Conservation (phyloP, 2,113 vertebrate species). For the Coreoperca whiteheadi region DNA sequence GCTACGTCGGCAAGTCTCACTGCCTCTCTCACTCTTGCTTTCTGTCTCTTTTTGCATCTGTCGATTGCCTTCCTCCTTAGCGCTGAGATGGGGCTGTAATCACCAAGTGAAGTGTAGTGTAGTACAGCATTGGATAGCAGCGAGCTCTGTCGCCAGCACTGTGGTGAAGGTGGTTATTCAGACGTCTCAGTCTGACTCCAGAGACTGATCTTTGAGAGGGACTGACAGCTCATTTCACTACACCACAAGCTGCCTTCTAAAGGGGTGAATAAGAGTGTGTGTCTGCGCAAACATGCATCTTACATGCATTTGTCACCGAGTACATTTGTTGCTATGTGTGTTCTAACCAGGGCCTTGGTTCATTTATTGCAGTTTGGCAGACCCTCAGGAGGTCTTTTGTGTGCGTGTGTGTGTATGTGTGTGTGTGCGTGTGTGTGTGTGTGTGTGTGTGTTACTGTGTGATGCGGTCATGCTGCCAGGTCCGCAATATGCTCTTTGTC, state of each 20-base stretch:
- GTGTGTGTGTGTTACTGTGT: conserved; percentile 48
- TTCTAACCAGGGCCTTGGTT: conserved; percentile 42
- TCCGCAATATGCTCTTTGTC: conserved; percentile 80
- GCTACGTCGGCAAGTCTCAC: conserved; percentile 39
- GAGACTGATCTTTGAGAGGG: conserved; percentile 26
- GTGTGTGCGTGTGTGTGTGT: conserved; percentile 37
- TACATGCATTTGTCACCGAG: conserved; percentile 35
- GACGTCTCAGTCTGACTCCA: conserved; percentile 34
- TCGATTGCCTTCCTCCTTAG: conserved; percentile 29
- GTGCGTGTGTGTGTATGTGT: conserved; percentile 33
- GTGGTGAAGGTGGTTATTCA: conserved; percentile 41
- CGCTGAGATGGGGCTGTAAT: conserved; percentile 24
- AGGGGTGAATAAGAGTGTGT: background rate
- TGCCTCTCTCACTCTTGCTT: conserved; percentile 3
- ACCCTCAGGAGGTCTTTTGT: conserved; percentile 64
- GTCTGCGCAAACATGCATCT: conserved; percentile 1
- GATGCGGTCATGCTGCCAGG: conserved; percentile 68
- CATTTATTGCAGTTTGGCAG: conserved; percentile 65
- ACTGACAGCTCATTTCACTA: conserved; percentile 44
- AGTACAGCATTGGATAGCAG: conserved; percentile 19
- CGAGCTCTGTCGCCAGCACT: conserved; percentile 1
- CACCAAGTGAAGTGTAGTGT: conserved; percentile 29
- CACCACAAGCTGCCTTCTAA: conserved; percentile 42
- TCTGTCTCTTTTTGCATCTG: conserved; percentile 25
- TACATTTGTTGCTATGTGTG: conserved; percentile 45